These are phyloP conservation scores for Spondyliosoma cantharus DNA, from an alignment of 2,797 vertebrate genomes.

Conservation along the genomic window DNA sequence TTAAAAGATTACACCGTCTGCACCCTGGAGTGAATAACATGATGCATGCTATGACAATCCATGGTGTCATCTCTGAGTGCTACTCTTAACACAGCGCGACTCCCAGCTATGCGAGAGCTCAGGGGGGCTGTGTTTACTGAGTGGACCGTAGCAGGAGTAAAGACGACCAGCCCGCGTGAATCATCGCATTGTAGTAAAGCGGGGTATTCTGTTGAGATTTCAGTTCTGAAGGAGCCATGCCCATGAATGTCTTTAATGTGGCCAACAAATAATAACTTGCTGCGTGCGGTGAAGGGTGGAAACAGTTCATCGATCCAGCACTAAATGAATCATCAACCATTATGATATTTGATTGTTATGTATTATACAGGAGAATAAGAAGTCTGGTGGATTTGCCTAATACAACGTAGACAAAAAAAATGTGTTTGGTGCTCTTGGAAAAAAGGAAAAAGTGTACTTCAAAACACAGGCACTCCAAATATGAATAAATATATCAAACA, in stretches of 20 bases:
- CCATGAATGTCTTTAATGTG: background rate
- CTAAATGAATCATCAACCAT: background rate
- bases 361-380: no score
- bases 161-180: constrained; percentile 48
- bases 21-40: constrained; percentile 49
- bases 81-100: constrained; percentile 36
- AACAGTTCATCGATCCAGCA: background rate
- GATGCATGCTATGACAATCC: constrained; percentile 44
- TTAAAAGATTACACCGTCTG: constrained; percentile 66
- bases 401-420: no score
- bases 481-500: no score
- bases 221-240: background rate
- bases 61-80: constrained; percentile 63
- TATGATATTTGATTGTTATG: background rate
- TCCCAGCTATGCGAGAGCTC: constrained; percentile 39
- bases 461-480: no score
- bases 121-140: constrained; percentile 39
- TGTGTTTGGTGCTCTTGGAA: no score
- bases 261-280: background rate
- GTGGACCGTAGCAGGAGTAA: constrained; percentile 30
- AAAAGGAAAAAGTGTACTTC: no score
- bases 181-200: constrained; percentile 28
- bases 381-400: no score
- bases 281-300: background rate
- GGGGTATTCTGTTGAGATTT: background rate